Conservation (phyloP, 2,888 invertebrate genomes). For the Tetrapedia diversipes region DNA sequence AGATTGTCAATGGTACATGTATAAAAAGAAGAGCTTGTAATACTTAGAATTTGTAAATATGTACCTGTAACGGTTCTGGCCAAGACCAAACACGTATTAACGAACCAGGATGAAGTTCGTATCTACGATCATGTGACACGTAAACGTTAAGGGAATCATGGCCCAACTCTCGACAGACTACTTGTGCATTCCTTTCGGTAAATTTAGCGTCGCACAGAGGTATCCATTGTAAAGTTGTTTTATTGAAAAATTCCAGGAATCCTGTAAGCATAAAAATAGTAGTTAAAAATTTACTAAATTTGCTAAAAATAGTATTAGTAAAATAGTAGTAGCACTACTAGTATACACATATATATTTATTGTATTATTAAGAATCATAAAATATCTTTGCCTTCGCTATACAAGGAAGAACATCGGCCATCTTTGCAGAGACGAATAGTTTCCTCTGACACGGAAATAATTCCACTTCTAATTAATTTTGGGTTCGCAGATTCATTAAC, state of each 20-base stretch:
- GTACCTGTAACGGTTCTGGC: slow-evolving; percentile 93
- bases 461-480: slow-evolving; percentile 26
- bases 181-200: slow-evolving; percentile 98
- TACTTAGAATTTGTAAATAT: neutral
- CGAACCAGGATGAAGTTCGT: slow-evolving; percentile 95
- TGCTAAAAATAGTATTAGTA: too few relatives aligned
- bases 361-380: accelerated
- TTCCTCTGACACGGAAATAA: slow-evolving; percentile 78
- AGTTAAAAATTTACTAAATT: too few relatives aligned
- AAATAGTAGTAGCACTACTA: too few relatives aligned
- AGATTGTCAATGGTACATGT: neutral
- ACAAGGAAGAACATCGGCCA: slow-evolving; percentile 86
- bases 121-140: slow-evolving; percentile 92
- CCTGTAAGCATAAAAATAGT: slow-evolving; percentile 85
- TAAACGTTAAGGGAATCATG: slow-evolving; percentile 94
- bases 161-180: slow-evolving; percentile 96
- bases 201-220: slow-evolving; percentile 98
- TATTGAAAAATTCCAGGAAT: slow-evolving; percentile 97
- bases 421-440: slow-evolving; percentile 92
- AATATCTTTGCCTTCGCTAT: slow-evolving; percentile 82
- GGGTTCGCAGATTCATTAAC: neutral
- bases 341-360: too few relatives aligned
- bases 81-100: slow-evolving; percentile 95
- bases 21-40: too few relatives aligned
- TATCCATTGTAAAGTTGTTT: slow-evolving; percentile 97